Conservation (phyloP, 2,888 invertebrate species). For the Hemithea aestivaria region DNA sequence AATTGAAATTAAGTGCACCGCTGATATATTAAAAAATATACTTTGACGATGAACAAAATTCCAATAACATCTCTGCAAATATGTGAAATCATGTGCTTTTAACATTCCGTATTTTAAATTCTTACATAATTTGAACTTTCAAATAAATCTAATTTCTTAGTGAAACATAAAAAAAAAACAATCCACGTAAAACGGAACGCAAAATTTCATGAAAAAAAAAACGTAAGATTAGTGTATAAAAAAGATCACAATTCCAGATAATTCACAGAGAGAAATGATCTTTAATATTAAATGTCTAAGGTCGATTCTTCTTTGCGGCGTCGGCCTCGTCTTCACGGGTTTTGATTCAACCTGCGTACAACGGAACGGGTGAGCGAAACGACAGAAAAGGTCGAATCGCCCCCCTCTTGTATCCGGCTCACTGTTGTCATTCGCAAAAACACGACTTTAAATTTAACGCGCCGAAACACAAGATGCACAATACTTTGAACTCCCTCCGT, state of each 20-base stretch:
- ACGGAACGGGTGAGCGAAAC: slow-evolving; percentile 73
- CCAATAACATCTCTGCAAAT: slow-evolving; percentile 5
- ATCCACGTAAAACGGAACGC: no score
- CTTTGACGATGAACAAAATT: slow-evolving; percentile 5
- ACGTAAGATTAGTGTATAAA: not conserved
- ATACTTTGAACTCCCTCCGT: slow-evolving; percentile 73
- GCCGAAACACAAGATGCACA: slow-evolving; percentile 73
- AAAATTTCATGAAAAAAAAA: no score
- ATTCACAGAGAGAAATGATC: slow-evolving; percentile 3
- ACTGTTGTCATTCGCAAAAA: slow-evolving; percentile 41
- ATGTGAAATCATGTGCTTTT: slow-evolving; percentile 4
- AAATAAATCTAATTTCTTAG: no score
- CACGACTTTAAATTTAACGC: slow-evolving; percentile 40
- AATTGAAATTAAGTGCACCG: slow-evolving; percentile 8
- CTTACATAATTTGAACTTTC: not conserved
- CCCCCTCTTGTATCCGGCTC: slow-evolving; percentile 72
- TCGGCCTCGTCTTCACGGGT: slow-evolving; percentile 52
- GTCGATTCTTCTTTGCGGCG: slow-evolving; percentile 14
- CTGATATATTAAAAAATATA: slow-evolving; percentile 4
- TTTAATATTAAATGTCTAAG: slow-evolving; percentile 13
- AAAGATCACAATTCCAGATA: slow-evolving; percentile 4
- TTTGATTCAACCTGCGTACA: slow-evolving; percentile 77
- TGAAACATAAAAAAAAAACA: no score
- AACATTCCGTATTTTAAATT: no score
- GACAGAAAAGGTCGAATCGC: slow-evolving; percentile 63